These are phyloP conservation scores for Enteromius fasciolatus DNA, from an alignment of 2,797 vertebrate species.

Conservation along the genomic window DNA sequence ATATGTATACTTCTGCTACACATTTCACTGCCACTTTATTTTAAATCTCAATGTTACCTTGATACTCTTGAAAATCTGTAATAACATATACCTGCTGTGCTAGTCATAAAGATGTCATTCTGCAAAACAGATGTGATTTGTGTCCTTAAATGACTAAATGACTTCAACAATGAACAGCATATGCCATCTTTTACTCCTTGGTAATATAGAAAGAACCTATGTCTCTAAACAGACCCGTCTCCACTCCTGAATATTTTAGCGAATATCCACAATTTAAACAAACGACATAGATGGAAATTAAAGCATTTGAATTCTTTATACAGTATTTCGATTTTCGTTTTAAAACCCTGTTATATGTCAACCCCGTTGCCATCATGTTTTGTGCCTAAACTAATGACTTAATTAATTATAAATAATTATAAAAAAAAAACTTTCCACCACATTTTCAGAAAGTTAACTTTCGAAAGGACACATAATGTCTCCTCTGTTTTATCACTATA, in stretches of 20 bases:
- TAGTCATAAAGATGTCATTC: neutral
- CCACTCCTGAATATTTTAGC: neutral
- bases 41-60: neutral
- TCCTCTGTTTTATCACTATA: neutral
- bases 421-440: neutral
- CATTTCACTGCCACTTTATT: neutral
- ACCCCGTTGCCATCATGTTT: neutral
- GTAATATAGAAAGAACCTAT: neutral
- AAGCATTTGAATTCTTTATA: neutral
- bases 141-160: neutral
- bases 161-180: neutral
- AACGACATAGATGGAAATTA: neutral
- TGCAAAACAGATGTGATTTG: neutral
- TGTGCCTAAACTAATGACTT: conserved; percentile 9
- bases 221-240: neutral
- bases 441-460: neutral
- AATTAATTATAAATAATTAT: neutral
- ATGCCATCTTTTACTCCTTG: neutral
- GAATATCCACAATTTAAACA: neutral
- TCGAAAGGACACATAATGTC: neutral
- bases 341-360: neutral
- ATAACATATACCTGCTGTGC: neutral
- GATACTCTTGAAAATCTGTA: neutral
- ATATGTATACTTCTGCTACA: neutral
- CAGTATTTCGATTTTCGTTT: neutral